Percentiles rank a stretch among this genome's conserved stretches.
Conservation (phyloP, 2,113 vertebrate species). For the Zeus faber region DNA sequence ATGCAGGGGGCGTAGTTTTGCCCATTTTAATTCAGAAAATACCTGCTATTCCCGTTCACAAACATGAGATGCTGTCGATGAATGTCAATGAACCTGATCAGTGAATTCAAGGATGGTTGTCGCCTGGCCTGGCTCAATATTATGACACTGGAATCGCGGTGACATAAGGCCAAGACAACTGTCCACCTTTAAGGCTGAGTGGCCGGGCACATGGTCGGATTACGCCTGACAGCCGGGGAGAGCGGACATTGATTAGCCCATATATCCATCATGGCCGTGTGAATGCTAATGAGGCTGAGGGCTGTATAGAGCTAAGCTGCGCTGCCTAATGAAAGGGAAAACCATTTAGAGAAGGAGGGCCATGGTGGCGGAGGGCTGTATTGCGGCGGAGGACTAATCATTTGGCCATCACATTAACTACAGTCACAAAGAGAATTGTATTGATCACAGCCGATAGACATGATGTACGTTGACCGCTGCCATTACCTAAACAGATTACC, state of each 20-base stretch:
- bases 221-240: conserved; percentile 47
- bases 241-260: conserved; percentile 59
- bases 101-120: conserved; percentile 14
- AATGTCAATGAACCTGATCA: too few species aligned
- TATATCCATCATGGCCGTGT: conserved; percentile 55
- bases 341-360: conserved; percentile 6
- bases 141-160: conserved; percentile 40
- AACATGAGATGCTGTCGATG: too few species aligned
- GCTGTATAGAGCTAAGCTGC: conserved; percentile 13
- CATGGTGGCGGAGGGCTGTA: conserved; percentile 37
- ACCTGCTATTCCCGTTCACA: too few species aligned
- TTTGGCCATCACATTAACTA: conserved; percentile 41
- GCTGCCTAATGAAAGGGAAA: conserved; percentile 38
- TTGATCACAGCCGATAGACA: conserved; percentile 42
- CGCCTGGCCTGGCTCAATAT: conserved; percentile 32
- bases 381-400: conserved; percentile 47
- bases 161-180: conserved; percentile 63
- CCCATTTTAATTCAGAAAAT: too few species aligned
- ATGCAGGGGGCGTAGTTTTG: too few species aligned
- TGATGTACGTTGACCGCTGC: conserved; percentile 20
- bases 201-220: conserved; percentile 58
- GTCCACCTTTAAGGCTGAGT: conserved; percentile 64
- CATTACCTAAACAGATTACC: conserved; percentile 27
- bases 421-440: conserved; percentile 38
- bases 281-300: conserved; percentile 56